Evolutionary conservation across 2,113 vertebrate species (phyloP), one percentile per base, ranked within the genome.

Genomic region (Brienomyrus longianalis): DNA sequence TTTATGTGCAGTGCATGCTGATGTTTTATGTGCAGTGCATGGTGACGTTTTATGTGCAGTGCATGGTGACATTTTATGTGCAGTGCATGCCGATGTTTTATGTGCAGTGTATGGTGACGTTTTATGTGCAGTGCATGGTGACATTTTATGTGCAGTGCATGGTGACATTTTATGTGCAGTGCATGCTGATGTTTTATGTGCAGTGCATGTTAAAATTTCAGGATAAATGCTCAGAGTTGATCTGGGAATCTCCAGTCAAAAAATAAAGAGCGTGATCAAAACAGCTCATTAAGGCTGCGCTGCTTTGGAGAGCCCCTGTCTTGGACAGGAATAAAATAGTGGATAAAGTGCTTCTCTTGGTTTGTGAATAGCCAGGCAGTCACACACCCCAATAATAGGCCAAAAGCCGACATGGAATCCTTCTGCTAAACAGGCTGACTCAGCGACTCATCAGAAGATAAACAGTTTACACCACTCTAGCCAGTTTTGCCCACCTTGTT

Each of bases 401-500:
- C 35, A 80, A 80, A 80, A 43, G 2, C 35, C 31, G 0, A 43
- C 15, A 17, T 19, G 35, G 87, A 51, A 91, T 43, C 21, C 83
- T 47, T 90, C 90, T 88, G 90, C 89, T 92, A 92, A 47, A 54
- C 48, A 90, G 88, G 84, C 92, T 50, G 21, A 15, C 50, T 91
- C 85, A 85, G 77, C 45, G 89, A 93, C 90, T 3, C 91, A 88
- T 92, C 91, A 92, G 92, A 91, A 92, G 90, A 92, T 92, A 92
- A 92, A 92, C 88, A 92, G 91, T 88, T 66, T 43, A 31, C 90
- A 87, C 54, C 39, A 39, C 89, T 87, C 84, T 31, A 66, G 70
- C 89, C 94, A 93, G 95, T 96, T 95, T 95, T 94, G 94, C 94
- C 95, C 93, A 94, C 95, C 95, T 94, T 93, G 91, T 87, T 70